Conservation (phyloP, 2,888 invertebrate genomes). For the Idaea straminata region DNA sequence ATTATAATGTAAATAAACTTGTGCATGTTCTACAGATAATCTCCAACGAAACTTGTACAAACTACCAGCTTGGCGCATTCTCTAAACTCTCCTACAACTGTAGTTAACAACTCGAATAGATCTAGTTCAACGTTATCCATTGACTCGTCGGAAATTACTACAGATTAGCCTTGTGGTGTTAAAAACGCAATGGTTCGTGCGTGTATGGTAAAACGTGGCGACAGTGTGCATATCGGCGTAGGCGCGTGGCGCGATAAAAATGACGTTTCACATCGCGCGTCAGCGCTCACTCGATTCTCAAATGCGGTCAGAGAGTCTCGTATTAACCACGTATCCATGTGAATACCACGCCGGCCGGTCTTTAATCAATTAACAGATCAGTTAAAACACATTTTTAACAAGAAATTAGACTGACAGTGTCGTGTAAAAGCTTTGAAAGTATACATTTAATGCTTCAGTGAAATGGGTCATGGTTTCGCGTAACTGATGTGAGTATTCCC, state of each 20-base stretch:
- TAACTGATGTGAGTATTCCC: conserved; percentile 36
- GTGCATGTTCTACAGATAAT: conserved; percentile 21
- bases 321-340: conserved; percentile 42
- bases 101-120: background rate
- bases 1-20: conserved; percentile 24
- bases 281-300: conserved; percentile 38
- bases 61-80: conserved; percentile 24
- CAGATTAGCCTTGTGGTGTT: background rate
- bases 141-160: background rate
- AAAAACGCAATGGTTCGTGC: background rate
- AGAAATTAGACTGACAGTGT: background rate
- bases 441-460: conserved; percentile 28
- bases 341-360: conserved; percentile 52
- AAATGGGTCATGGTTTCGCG: conserved; percentile 40
- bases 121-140: background rate
- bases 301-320: conserved; percentile 42
- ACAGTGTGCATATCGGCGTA: conserved; percentile 43
- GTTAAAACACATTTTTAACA: background rate
- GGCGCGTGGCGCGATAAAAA: conserved; percentile 59
- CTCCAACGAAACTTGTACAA: conserved; percentile 24
- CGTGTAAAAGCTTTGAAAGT: conserved; percentile 25
- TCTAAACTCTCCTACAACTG: conserved; percentile 9
- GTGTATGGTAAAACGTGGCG: conserved; percentile 11
- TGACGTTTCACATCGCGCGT: conserved; percentile 54
- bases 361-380: conserved; percentile 32